Conservation (phyloP, 1,140 invertebrate genomes). For the Zaprionus ghesquierei region DNA sequence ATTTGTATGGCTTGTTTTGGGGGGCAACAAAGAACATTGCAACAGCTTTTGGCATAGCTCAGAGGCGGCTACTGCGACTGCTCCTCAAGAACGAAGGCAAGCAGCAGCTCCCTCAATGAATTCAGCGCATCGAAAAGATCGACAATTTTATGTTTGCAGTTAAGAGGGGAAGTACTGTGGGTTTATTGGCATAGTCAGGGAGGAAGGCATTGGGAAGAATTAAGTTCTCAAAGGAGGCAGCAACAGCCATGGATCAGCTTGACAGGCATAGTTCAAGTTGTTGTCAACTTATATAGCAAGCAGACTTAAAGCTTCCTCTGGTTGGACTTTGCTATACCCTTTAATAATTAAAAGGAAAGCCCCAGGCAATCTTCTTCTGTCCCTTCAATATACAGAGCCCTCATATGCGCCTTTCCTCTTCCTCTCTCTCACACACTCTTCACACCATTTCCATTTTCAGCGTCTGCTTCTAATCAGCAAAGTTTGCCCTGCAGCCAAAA, state of each 20-base stretch:
- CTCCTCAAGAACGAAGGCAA: neutral
- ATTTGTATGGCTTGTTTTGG: slow-evolving; percentile 49
- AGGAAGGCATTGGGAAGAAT: neutral
- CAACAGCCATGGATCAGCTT: neutral
- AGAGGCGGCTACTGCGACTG: slow-evolving; percentile 2
- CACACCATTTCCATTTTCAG: neutral
- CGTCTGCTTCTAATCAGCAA: slow-evolving; percentile 32
- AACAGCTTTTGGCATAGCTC: slow-evolving; percentile 74
- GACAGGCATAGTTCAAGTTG: neutral
- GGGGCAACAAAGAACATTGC: slow-evolving; percentile 60
- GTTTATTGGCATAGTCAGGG: neutral
- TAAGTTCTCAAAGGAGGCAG: neutral
- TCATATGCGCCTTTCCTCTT: neutral
- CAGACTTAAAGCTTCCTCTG: no score
- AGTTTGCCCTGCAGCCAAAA: slow-evolving; percentile 16
- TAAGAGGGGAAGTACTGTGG: neutral
- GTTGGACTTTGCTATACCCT: no score
- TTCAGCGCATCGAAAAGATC: neutral
- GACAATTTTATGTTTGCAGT: slow-evolving; percentile 2
- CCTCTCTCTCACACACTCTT: neutral
- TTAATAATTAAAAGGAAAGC: no score
- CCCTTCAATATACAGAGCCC: neutral
- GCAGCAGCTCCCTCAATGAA: slow-evolving; percentile 7
- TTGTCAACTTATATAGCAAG: no score
- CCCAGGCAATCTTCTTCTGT: no score